Base-by-base conservation (phyloP, 2,888 invertebrate species). In the Platerodrilus igneus region DNA sequence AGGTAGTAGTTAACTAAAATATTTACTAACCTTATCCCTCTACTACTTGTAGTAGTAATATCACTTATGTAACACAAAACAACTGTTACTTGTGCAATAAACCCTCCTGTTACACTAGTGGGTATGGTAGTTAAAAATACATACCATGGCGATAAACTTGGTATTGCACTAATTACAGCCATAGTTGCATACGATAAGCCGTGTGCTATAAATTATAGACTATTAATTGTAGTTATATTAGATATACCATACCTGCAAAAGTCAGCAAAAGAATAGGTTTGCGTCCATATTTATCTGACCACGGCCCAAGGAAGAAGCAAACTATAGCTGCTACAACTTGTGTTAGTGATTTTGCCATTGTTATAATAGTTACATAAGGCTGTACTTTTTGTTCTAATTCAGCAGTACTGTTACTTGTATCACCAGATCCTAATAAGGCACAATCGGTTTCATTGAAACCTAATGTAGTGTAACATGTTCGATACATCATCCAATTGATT, bases 231-330 rank as follows among this genome's bases (percentile, higher is more conserved):
- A 19, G n/a, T n/a, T n/a, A n/a, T n/a, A n/a, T n/a, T n/a, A n/a
- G n/a, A n/a, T n/a, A n/a, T n/a, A n/a, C n/a, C n/a, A n/a, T 20
- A 78, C 84, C 81, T 45, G 74, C 60, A 45, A 79, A 68, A 2
- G 82, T 75, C 51, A 78, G 69, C 2, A 85, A 60, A 17, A 41
- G 58, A 35, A 86, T 67, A 4, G 85, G 83, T 57, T 82, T 81
- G 26, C 87, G 73, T 16, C 88, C 88, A 67, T 83, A 76, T 45
- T 75, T 79, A 58, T 88, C 87, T 29, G 86, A 86, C 87, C 87
- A 89, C 0, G 86, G 83, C 4, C 87, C 88, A 47, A 86, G 62
- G 59, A 86, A 85, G 28, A 86, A 68, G 32, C 82, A 79, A 4
- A 82, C 61, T 26, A 83, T 55, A 0, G 84, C 79, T 2, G 86